phyloP scores from a whole-genome alignment of 2,888 invertebrate genomes.

The Dasypolia templi region DNA sequence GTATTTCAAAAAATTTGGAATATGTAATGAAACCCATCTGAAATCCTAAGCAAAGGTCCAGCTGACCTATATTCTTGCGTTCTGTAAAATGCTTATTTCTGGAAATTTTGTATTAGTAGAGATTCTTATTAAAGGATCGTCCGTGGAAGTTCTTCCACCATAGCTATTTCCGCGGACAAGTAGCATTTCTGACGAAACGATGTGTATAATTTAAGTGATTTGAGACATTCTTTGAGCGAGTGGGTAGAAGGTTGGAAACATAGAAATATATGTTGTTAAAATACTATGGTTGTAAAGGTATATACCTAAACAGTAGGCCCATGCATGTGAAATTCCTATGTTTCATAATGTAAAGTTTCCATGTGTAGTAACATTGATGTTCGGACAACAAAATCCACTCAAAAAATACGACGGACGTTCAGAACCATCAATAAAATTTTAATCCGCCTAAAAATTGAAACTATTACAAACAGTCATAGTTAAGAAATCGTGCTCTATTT shows the following conservation, averaged over 20 bases:
- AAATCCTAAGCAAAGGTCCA: not conserved
- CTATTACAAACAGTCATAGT: constrained; percentile 45
- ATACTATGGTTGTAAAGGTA: too few relatives aligned
- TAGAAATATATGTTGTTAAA: too few relatives aligned
- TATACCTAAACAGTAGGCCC: not conserved
- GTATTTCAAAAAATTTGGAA: too few relatives aligned
- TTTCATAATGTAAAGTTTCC: not conserved
- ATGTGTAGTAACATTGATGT: not conserved
- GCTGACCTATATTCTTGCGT: not conserved
- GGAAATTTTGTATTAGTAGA: not conserved
- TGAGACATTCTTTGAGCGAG: not conserved
- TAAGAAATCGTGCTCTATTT: constrained; percentile 50
- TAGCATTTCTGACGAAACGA: not conserved
- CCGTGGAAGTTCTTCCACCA: not conserved
- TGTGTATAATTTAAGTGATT: too few relatives aligned
- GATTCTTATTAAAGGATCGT: constrained; percentile 7
- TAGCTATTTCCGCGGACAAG: not conserved
- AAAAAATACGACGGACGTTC: constrained; percentile 23
- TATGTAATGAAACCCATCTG: not conserved
- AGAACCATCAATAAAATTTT: constrained; percentile 46
- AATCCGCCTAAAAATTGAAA: constrained; percentile 39
- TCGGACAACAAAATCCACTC: constrained; percentile 21
- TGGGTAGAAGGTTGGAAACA: too few relatives aligned
- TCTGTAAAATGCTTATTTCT: not conserved
- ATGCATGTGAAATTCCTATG: not conserved